Evolutionary conservation across 1,140 invertebrate species (phyloP).

Genomic region (Lethrus apterus): DNA sequence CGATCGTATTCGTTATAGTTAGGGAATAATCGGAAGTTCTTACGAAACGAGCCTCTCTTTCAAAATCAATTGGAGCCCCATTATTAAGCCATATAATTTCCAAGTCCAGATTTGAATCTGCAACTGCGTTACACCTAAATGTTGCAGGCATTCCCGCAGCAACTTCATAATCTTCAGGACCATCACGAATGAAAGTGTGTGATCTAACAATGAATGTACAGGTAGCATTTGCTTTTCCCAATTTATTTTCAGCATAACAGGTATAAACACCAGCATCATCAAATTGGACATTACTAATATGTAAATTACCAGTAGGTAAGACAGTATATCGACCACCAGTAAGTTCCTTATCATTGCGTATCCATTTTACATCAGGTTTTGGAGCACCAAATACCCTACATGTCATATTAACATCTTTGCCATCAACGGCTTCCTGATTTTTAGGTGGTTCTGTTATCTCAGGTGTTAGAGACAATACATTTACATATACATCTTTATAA

Average conservation of each 20-base stretch:
- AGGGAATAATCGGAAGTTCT: constrained; percentile 84
- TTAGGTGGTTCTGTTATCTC: constrained; percentile 80
- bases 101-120: constrained; percentile 71
- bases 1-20: constrained; percentile 87
- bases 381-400: constrained; percentile 96
- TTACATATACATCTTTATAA: constrained; percentile 96
- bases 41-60: constrained; percentile 73
- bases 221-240: constrained; percentile 68
- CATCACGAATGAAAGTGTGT: constrained; percentile 75
- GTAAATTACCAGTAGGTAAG: constrained; percentile 70
- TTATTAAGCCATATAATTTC: constrained; percentile 85
- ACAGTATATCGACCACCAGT: constrained; percentile 77
- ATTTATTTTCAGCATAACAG: constrained; percentile 90
- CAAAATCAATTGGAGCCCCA: constrained; percentile 79
- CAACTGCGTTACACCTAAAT: constrained; percentile 86
- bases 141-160: constrained; percentile 81
- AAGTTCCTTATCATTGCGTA: constrained; percentile 69
- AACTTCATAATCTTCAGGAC: constrained; percentile 85
- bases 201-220: constrained; percentile 79
- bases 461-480: constrained; percentile 88
- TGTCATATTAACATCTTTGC: constrained; percentile 70
- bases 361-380: constrained; percentile 91
- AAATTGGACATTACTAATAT: constrained; percentile 75
- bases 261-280: constrained; percentile 82
- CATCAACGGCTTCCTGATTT: constrained; percentile 75